Conservation (phyloP, 2,888 invertebrate genomes). For the Drosophila pegasa region DNA sequence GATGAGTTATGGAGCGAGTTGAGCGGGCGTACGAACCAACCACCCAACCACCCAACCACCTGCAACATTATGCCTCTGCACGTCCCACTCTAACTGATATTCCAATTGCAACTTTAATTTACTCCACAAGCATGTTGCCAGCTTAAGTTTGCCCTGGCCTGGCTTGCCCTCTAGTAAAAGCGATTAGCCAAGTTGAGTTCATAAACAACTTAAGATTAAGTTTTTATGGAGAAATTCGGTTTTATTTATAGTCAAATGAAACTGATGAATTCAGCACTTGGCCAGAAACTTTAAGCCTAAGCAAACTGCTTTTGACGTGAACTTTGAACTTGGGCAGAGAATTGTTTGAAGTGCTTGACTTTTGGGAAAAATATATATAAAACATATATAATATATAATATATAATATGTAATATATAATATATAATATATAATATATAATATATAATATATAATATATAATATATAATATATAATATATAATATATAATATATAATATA, state of each 20-base stretch:
- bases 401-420: too few species aligned
- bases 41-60: not conserved
- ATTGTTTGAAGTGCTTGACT: not conserved
- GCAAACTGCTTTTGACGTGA: not conserved
- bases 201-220: conserved; percentile 1
- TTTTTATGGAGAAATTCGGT: not conserved
- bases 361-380: too few species aligned
- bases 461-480: too few species aligned
- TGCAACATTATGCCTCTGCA: not conserved
- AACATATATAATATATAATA: too few species aligned
- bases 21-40: conserved; percentile 5
- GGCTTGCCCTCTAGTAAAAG: conserved; percentile 9
- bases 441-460: too few species aligned
- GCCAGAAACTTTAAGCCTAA: not conserved
- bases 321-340: not conserved
- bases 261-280: not conserved
- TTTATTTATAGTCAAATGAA: not conserved
- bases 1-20: conserved; percentile 49
- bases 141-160: conserved; percentile 12
- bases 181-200: conserved; percentile 21
- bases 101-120: conserved; percentile 28
- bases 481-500: too few species aligned
- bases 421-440: too few species aligned
- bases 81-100: conserved; percentile 11
- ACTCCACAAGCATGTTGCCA: conserved; percentile 16